Conservation (phyloP, 1,140 invertebrate species). For the Centruroides vittatus region DNA sequence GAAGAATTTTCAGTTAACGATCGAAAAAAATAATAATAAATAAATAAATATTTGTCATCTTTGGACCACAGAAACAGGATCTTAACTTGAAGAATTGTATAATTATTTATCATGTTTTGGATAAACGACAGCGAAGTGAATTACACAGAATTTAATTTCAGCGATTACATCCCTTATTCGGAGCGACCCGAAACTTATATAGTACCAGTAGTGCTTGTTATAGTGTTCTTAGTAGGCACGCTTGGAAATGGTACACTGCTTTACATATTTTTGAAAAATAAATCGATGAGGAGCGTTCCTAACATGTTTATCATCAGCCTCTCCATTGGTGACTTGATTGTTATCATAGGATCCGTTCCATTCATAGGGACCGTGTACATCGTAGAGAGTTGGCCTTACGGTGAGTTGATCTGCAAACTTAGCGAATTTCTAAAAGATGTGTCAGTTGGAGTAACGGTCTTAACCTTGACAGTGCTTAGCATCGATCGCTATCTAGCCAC, state of each 20-base stretch:
- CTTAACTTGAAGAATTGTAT: no score
- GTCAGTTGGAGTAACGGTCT: constrained; percentile 81
- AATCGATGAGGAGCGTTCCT: constrained; percentile 69
- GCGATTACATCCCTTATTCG: constrained; percentile 49
- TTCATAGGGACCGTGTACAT: constrained; percentile 67
- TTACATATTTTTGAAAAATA: constrained; percentile 58
- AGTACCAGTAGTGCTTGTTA: constrained; percentile 64
- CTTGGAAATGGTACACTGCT: constrained; percentile 80
- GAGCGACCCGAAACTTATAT: constrained; percentile 64
- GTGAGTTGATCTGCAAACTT: constrained; percentile 52
- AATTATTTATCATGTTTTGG: no score
- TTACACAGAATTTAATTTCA: background rate
- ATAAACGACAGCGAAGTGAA: background rate
- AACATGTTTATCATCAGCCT: constrained; percentile 74
- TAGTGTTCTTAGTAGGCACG: constrained; percentile 74
- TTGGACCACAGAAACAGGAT: no score
- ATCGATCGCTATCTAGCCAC: constrained; percentile 76
- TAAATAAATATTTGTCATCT: no score
- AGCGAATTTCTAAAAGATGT: constrained; percentile 78
- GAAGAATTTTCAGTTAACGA: no score
- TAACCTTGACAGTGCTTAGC: constrained; percentile 76
- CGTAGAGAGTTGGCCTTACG: constrained; percentile 70
- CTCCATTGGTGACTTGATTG: constrained; percentile 60
- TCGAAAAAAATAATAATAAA: no score
- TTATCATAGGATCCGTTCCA: constrained; percentile 54